Evolutionary conservation across 2,113 vertebrate species (phyloP), one percentile per base, ranked within the genome.

Genomic region (Gymnarchus niloticus): DNA sequence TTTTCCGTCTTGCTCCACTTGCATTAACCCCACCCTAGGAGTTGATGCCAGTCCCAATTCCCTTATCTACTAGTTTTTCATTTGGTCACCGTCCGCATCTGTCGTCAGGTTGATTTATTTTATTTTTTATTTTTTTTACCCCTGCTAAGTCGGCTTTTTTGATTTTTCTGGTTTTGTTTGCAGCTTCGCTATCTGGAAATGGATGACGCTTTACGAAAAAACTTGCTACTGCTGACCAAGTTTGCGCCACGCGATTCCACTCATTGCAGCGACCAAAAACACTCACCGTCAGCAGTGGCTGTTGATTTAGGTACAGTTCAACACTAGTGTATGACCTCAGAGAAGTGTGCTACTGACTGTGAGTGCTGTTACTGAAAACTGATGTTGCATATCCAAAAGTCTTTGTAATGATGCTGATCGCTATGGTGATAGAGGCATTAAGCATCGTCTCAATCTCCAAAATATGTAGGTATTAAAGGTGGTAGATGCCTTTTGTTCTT

Each of bases 391-490:
- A 49, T 81, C 48, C 48, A 81, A 81, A 80, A 81, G 51, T n/a
- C 44, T 28, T 51, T n/a, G n/a, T 51, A 10, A 44, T 2, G 8
- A n/a, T 51, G 10, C 3, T 81, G 83, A 33, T 46, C 65, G 4
- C 52, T 17, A n/a, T 37, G 41, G 54, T 57, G 51, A 85, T 73
- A 6, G 23, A 23, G 3, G 17, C 76, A 56, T 48, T 41, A 57
- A 56, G 37, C 41, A 52, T 76, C 23, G 48, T 85, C 76, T 46
- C 41, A 85, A 56, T 85, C 44, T 56, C 28, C 51, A 56, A 85
- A 85, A 85, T 33, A 28, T 48, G 69, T 59, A 17, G 52, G 73
- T 41, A 56, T 85, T 59, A 85, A 12, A 80, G 51, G 73, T 52
- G 41, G 49, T 41, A 49, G 84, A 46, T 77, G 54, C 51, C 84